Evolutionary conservation across 2,113 vertebrate species (phyloP).

Genomic region (Eulemur rufifrons): DNA sequence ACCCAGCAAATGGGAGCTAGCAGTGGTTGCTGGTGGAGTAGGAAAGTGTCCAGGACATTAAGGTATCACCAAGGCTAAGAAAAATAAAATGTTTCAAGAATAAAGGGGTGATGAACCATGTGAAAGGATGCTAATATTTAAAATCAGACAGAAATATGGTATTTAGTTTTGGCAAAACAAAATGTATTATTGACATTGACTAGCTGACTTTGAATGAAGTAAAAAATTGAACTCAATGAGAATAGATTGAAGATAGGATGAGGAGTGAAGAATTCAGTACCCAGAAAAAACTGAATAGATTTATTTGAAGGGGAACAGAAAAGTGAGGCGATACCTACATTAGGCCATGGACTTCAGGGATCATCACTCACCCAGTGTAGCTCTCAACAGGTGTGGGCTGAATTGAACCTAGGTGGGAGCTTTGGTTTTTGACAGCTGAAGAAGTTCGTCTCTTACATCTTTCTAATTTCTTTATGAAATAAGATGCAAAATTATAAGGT

Average conservation of each 20-base stretch:
- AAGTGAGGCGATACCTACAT: background rate
- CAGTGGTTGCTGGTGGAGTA: background rate
- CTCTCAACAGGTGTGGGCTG: background rate
- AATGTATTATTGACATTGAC: background rate
- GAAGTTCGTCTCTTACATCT: background rate
- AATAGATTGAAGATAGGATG: background rate
- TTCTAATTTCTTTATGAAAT: background rate
- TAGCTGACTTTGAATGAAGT: background rate
- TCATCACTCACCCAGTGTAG: background rate
- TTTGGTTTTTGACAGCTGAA: background rate
- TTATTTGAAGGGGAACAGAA: background rate
- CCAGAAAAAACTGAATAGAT: background rate
- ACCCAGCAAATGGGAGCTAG: background rate
- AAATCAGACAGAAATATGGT: background rate
- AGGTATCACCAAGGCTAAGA: background rate
- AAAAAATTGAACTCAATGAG: background rate
- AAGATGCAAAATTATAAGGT: background rate
- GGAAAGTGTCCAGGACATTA: background rate
- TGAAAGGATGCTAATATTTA: background rate
- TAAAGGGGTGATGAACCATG: background rate
- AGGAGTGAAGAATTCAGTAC: background rate
- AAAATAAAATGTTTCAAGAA: background rate
- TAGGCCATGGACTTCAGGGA: background rate
- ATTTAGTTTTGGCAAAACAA: background rate
- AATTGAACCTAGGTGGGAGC: too few relatives aligned